These are phyloP conservation scores for Nestor notabilis DNA, from an alignment of 2,113 vertebrate genomes.

Conservation along the genomic window DNA sequence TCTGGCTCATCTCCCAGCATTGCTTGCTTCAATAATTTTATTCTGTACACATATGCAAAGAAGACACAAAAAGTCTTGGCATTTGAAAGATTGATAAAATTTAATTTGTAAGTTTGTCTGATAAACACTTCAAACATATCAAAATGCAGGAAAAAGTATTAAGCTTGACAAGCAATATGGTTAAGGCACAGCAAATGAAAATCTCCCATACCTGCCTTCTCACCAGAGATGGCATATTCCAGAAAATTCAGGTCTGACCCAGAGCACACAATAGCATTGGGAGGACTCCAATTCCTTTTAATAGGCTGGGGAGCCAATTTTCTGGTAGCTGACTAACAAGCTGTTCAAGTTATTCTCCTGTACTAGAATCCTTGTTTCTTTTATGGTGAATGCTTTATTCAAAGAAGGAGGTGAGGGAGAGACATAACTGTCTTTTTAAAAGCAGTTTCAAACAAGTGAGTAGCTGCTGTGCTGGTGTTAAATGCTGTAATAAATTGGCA, in stretches of 20 bases:
- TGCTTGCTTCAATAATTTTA: conserved; percentile 14
- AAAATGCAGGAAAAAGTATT: not conserved
- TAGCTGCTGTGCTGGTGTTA: not conserved
- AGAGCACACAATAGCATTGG: not conserved
- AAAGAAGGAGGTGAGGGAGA: not conserved
- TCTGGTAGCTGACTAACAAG: not conserved
- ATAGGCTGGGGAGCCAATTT: not conserved
- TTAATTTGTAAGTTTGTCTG: conserved; percentile 65
- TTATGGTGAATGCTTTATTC: not conserved
- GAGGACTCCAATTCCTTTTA: not conserved
- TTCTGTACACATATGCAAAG: not conserved
- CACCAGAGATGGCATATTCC: not conserved
- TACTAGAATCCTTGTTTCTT: not conserved
- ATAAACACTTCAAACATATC: conserved; percentile 41
- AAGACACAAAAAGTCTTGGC: conserved; percentile 60
- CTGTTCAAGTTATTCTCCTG: not conserved
- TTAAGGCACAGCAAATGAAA: not conserved
- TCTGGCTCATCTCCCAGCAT: conserved; percentile 6
- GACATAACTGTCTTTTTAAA: not conserved
- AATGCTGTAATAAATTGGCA: conserved; percentile 17
- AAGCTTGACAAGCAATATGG: not conserved
- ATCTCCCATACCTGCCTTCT: not conserved
- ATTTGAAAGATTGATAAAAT: conserved; percentile 67
- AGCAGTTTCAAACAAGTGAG: not conserved
- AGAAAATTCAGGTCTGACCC: not conserved